These are phyloP conservation scores for Lacerta viridis DNA, from an alignment of 2,797 vertebrate genomes.

Conservation along the genomic window DNA sequence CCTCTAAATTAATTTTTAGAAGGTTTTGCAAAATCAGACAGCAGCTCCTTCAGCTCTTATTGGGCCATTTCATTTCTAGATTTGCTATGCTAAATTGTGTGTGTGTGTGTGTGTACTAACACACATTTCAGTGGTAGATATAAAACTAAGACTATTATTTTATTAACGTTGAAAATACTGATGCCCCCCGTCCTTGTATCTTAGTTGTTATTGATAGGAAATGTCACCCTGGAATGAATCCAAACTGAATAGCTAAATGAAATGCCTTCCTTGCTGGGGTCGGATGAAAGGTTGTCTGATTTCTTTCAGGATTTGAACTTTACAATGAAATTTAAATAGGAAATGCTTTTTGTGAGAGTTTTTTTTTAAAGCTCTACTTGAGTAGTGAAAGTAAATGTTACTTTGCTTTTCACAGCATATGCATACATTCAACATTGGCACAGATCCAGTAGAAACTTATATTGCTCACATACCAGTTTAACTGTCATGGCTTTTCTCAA, in stretches of 20 bases:
- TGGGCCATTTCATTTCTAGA: not conserved
- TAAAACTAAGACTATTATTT: not conserved
- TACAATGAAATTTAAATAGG: not conserved
- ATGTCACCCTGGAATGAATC: not conserved
- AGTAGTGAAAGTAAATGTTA: not conserved
- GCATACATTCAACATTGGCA: not conserved
- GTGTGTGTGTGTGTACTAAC: not conserved
- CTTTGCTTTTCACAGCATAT: not conserved
- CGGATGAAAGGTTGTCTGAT: constrained; percentile 3
- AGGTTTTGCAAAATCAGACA: not conserved
- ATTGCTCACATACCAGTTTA: not conserved
- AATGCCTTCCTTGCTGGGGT: not conserved
- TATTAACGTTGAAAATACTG: not conserved
- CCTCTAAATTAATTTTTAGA: constrained; percentile 37
- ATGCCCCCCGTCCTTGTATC: accelerated
- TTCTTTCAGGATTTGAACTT: not conserved
- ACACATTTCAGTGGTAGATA: not conserved
- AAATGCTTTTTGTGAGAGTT: constrained; percentile 11
- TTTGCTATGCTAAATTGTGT: not conserved
- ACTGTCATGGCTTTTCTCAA: not conserved
- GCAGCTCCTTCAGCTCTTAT: not conserved
- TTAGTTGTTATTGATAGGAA: not conserved
- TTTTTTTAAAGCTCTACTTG: not conserved
- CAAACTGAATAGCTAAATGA: not conserved
- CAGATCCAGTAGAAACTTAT: not conserved